Base-by-base conservation (phyloP, 2,797 vertebrate genomes). In the Kryptolebias ocellatus region DNA sequence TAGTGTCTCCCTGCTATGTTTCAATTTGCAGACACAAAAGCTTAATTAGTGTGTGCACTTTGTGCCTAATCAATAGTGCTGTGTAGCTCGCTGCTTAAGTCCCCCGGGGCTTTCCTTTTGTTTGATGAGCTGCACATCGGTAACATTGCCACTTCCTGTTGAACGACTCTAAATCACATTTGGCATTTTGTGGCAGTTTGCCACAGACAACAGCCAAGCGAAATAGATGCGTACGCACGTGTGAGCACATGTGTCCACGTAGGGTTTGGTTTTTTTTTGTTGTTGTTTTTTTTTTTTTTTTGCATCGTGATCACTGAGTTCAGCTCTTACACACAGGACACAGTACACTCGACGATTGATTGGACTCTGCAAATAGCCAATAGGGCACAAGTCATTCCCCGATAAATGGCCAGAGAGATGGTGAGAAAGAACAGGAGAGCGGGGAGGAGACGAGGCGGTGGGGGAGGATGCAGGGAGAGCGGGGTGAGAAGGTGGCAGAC, bases 401-500 rank as follows among this genome's bases (percentile, higher is more conserved):
- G 72, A 79, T 87, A 90, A 89, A 88, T 87, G 79, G 67, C 69
- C 79, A 62, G 69, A 72, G 65, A 69, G 79, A 64, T 58, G 45
- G 63, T 3, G 50, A 68, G 70, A 66, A 54, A 56, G 64, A 69
- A 31, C 28, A 53, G 53, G 29, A 17, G 17, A 63, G 29, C 47
- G 15, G 50, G 20, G n/a, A 49, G 39, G 44, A 50, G 60, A 37
- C 17, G 51, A 12, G 49, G 9, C 2, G 51, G 28, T 10, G 11
- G 31, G 28, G 42, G 52, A 16, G 17, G 20, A 28, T 12, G n/a
- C 49, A 27, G 42, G 10, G 63, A 53, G 57, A 18, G 71, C 7
- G n/a, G 82, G 86, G 81, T 80, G 80, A 85, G 83, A 83, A 88
- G 81, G 85, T 87, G 81, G 83, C 80, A 90, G 89, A 91, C 89